These are phyloP conservation scores for Capreolus pygargus DNA, from an alignment of 2,113 vertebrate species.

Conservation along the genomic window DNA sequence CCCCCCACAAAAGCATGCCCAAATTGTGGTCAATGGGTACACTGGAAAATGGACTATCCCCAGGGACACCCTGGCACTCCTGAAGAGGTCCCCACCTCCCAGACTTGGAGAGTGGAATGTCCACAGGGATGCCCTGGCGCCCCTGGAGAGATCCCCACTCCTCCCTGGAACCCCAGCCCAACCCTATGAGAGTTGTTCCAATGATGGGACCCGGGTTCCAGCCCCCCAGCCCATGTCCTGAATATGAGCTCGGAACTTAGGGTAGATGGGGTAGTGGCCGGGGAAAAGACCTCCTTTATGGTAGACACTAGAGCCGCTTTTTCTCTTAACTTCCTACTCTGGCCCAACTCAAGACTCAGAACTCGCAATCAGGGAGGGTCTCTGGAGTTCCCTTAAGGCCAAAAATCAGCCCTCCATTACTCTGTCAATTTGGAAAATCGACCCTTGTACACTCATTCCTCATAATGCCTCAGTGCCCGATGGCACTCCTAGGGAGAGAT, in stretches of 20 bases:
- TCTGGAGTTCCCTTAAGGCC: not conserved
- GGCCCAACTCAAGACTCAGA: not conserved
- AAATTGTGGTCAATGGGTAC: not conserved
- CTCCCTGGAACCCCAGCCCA: not conserved
- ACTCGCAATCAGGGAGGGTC: not conserved
- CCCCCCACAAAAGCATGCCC: not conserved
- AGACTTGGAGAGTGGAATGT: not conserved
- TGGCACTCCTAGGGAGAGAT: not conserved
- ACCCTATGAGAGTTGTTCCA: not conserved
- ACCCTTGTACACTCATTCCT: not conserved
- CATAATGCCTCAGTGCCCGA: not conserved
- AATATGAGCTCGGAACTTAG: not conserved
- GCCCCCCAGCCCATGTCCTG: rapidly evolving
- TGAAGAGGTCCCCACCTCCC: not conserved
- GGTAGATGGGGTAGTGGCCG: not conserved
- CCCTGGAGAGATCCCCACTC: not conserved
- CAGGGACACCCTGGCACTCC: not conserved
- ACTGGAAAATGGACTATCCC: not conserved
- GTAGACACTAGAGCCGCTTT: not conserved
- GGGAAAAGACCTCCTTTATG: not conserved
- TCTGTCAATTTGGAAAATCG: not conserved
- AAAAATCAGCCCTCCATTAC: not conserved
- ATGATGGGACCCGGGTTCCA: not conserved
- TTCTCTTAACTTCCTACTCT: not conserved
- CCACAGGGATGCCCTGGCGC: not conserved